Evolutionary conservation across 2,113 vertebrate genomes (phyloP).

Genomic region (Dolichallabes microphthalmus): DNA sequence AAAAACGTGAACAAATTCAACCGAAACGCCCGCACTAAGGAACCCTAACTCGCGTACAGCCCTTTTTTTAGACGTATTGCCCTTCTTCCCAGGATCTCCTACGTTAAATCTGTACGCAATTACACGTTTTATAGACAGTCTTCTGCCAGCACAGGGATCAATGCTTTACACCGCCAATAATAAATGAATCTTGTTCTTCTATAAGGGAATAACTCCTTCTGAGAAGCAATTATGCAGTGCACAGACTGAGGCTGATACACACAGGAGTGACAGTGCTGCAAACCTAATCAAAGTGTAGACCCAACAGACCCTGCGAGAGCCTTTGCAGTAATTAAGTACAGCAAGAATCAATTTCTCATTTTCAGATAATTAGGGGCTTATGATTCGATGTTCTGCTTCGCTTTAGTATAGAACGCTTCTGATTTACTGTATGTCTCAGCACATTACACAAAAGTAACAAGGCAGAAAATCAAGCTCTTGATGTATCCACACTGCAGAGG

Average conservation of each 20-base stretch:
- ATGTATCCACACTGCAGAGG: background rate
- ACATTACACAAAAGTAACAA: constrained; percentile 1
- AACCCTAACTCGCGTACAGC: background rate
- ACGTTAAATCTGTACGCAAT: constrained; percentile 53
- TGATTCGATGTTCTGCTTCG: constrained; percentile 38
- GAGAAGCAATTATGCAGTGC: constrained; percentile 43
- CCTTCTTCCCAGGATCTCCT: constrained; percentile 6
- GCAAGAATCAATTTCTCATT: constrained; percentile 55
- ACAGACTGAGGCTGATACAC: constrained; percentile 32
- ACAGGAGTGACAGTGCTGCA: constrained; percentile 28
- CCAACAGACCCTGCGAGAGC: constrained; percentile 36
- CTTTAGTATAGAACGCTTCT: constrained; percentile 19
- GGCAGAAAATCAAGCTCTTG: constrained; percentile 6
- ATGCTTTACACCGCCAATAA: constrained; percentile 47
- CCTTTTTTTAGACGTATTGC: background rate
- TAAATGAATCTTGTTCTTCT: constrained; percentile 47
- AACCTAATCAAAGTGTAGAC: constrained; percentile 50
- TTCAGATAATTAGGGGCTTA: constrained; percentile 47
- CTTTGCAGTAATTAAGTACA: constrained; percentile 49
- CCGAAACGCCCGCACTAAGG: background rate
- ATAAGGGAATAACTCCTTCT: constrained; percentile 39
- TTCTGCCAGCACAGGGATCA: constrained; percentile 33
- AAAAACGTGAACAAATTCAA: background rate
- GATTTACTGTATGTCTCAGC: constrained; percentile 29
- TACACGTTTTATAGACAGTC: constrained; percentile 54